Evolutionary conservation across 2,888 invertebrate genomes (phyloP).

Genomic region (Tipula helvola): DNA sequence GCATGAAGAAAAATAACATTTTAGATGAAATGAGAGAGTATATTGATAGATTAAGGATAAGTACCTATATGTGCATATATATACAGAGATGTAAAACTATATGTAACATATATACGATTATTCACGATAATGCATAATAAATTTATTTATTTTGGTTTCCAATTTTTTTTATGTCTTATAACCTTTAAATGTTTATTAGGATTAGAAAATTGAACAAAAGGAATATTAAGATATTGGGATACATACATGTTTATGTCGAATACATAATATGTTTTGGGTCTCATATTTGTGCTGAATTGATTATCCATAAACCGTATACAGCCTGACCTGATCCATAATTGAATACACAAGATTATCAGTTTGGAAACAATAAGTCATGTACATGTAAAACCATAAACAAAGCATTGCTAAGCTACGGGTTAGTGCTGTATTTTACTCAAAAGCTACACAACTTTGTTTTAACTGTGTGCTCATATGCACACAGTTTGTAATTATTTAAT

Average conservation of each 20-base stretch:
- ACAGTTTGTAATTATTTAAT: too few species aligned
- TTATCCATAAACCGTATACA: neutral
- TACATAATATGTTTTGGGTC: neutral
- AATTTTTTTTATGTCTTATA: neutral
- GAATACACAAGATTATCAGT: neutral
- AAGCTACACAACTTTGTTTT: too few species aligned
- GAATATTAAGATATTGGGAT: neutral
- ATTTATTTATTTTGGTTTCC: neutral
- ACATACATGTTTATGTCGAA: neutral
- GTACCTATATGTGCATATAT: neutral
- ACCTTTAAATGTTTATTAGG: neutral
- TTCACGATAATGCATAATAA: neutral
- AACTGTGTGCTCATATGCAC: too few species aligned
- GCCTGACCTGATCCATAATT: neutral
- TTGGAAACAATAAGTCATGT: neutral
- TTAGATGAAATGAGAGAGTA: neutral
- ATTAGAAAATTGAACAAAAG: neutral
- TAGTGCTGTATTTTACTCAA: too few species aligned
- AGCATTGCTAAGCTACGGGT: too few species aligned
- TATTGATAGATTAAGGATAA: neutral
- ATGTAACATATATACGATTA: neutral
- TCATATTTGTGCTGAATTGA: neutral
- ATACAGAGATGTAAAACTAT: neutral
- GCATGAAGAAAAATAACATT: neutral
- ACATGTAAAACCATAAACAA: neutral